Evolutionary conservation across 2,113 vertebrate genomes (phyloP).

Genomic region (Oncorhynchus kisutch): DNA sequence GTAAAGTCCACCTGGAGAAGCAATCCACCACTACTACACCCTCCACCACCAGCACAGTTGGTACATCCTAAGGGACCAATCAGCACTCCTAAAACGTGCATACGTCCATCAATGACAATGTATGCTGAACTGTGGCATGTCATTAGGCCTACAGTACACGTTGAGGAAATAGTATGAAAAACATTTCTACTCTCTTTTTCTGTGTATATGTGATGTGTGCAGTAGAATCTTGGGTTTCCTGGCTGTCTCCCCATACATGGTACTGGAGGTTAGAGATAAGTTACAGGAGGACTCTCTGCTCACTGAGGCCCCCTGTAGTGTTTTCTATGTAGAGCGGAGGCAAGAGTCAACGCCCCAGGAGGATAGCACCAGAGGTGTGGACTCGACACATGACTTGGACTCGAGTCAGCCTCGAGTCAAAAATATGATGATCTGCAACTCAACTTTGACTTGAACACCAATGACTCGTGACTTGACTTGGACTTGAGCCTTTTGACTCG

Average conservation of each 20-base stretch:
- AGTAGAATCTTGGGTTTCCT: not conserved
- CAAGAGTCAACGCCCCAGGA: constrained; percentile 20
- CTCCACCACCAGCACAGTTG: constrained; percentile 36
- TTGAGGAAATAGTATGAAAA: no score
- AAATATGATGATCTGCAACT: no score
- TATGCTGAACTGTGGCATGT: not conserved
- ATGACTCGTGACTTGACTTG: no score
- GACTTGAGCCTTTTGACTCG: no score
- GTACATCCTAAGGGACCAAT: not conserved
- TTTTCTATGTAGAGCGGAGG: constrained; percentile 34
- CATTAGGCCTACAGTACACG: not conserved
- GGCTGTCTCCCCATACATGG: constrained; percentile 19
- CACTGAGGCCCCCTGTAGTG: constrained; percentile 23
- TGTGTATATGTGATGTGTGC: not conserved
- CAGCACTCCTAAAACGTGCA: not conserved
- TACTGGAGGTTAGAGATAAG: constrained; percentile 37
- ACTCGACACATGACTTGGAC: no score
- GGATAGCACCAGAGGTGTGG: not conserved
- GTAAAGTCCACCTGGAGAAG: constrained; percentile 49
- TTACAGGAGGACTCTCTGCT: constrained; percentile 40
- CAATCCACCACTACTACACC: constrained; percentile 57
- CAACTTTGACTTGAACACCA: no score
- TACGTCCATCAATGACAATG: not conserved
- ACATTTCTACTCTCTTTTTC: not conserved
- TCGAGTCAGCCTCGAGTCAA: no score